phyloP scores from a whole-genome alignment of 2,113 vertebrate species.

The Actenoides lindsayi region DNA sequence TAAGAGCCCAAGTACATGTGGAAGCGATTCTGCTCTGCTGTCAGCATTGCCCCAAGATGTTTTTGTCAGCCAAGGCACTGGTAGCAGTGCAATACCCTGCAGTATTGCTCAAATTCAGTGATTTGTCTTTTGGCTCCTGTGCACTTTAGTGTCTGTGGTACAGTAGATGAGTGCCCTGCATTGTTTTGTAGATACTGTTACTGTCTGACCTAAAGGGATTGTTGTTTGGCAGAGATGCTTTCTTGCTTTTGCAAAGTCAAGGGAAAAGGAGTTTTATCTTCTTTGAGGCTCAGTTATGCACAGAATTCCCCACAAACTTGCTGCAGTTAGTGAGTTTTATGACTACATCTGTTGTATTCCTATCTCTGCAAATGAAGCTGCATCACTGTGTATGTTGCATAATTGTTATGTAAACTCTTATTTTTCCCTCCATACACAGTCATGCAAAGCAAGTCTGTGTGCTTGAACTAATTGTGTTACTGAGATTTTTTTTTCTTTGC shows the following conservation, averaged over 20 bases:
- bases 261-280: neutral
- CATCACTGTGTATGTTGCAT: neutral
- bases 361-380: neutral
- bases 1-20: neutral
- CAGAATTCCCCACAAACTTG: neutral
- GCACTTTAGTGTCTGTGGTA: neutral
- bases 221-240: neutral
- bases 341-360: neutral
- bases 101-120: neutral
- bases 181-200: neutral
- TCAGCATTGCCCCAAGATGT: neutral
- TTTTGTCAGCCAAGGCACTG: neutral
- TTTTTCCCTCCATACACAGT: neutral
- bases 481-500: neutral
- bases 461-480: neutral
- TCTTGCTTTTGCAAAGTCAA: neutral
- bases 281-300: neutral
- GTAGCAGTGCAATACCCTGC: neutral
- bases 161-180: neutral
- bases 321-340: neutral
- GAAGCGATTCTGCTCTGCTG: neutral
- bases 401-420: neutral
- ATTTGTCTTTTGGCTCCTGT: neutral
- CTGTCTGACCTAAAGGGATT: neutral
- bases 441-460: neutral